Conservation (phyloP, 2,888 invertebrate genomes). For the Drosophila mimetica region DNA sequence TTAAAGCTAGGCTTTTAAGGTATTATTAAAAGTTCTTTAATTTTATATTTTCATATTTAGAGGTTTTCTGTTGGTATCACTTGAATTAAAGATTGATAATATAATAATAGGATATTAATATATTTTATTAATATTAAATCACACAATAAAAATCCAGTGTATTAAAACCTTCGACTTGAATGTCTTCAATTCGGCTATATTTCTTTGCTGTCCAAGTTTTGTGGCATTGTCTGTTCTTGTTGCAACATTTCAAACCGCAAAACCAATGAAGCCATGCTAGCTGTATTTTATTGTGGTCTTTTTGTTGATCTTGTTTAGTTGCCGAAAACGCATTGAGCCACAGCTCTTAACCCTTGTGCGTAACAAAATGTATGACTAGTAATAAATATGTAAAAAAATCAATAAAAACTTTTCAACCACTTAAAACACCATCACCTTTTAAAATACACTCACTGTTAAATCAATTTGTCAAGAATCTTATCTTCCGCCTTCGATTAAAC, state of each 20-base stretch:
- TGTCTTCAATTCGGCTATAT: background rate
- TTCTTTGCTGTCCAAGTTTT: conserved; percentile 14
- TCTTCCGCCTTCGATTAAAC: conserved; percentile 7
- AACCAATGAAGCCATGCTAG: conserved; percentile 41
- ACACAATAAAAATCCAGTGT: conserved; percentile 1
- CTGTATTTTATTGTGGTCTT: conserved; percentile 14
- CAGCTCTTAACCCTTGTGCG: conserved; percentile 59
- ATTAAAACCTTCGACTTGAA: background rate
- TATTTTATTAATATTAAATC: too few species aligned
- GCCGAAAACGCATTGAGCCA: conserved; percentile 50
- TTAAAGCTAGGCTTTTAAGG: background rate
- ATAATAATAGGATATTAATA: too few species aligned
- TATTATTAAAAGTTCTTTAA: too few species aligned
- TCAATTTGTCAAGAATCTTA: conserved; percentile 12
- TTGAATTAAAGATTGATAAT: too few species aligned
- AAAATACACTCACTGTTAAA: background rate
- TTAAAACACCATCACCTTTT: background rate
- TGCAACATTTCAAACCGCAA: conserved; percentile 68
- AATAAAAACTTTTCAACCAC: too few species aligned
- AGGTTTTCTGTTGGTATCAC: background rate
- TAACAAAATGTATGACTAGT: background rate
- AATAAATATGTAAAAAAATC: too few species aligned
- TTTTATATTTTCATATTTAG: background rate
- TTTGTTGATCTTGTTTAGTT: conserved; percentile 57
- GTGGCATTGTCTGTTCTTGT: conserved; percentile 52